Conservation (phyloP, 2,888 invertebrate genomes). For the Epinotia ramella region DNA sequence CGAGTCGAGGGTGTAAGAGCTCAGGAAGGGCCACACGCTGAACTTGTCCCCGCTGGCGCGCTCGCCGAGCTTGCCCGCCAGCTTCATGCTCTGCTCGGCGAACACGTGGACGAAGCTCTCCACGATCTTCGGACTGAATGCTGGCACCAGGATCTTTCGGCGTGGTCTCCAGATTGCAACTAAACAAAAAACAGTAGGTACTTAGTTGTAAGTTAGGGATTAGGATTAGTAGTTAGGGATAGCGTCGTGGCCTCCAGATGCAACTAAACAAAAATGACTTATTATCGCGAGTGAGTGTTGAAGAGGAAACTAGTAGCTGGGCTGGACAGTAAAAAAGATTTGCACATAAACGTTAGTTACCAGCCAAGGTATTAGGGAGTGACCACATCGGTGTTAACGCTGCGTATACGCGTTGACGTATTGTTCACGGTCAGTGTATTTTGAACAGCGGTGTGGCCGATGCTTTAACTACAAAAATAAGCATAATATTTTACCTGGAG, state of each 20-base stretch:
- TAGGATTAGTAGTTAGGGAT: too few species aligned
- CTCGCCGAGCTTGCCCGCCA: slow-evolving; percentile 72
- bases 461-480: background rate
- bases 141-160: slow-evolving; percentile 87
- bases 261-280: slow-evolving; percentile 56
- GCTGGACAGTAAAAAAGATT: too few species aligned
- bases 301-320: background rate
- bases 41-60: slow-evolving; percentile 63
- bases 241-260: slow-evolving; percentile 86
- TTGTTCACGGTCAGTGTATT: too few species aligned
- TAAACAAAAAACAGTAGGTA: slow-evolving; percentile 47
- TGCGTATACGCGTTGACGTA: too few species aligned
- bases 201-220: too few species aligned
- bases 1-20: slow-evolving; percentile 86
- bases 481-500: slow-evolving; percentile 63
- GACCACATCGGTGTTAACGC: too few species aligned
- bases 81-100: slow-evolving; percentile 83
- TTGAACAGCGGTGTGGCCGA: too few species aligned
- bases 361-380: background rate
- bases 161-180: slow-evolving; percentile 86
- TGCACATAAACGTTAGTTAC: background rate
- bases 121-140: slow-evolving; percentile 88
- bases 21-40: slow-evolving; percentile 82
- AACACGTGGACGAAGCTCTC: slow-evolving; percentile 87
- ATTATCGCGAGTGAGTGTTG: background rate